phyloP scores from a whole-genome alignment of 2,113 vertebrate species.

The Urocitellus parryii region DNA sequence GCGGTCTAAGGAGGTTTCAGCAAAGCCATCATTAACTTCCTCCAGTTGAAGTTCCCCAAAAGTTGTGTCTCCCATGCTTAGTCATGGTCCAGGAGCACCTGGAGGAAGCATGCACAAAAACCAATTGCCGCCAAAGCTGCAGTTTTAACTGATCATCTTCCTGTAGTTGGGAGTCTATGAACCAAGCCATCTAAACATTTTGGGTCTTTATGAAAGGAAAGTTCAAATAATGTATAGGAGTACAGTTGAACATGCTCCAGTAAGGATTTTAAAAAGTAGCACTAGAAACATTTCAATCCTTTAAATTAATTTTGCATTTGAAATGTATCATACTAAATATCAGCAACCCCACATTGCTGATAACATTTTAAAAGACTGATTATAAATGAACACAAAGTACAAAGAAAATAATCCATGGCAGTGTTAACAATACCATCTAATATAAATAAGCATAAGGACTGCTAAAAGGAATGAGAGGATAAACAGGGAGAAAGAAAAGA shows the following conservation, averaged over 20 bases:
- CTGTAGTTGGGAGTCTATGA: not conserved
- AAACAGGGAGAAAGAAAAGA: not conserved
- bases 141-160: not conserved
- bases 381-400: not conserved
- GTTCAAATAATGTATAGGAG: not conserved
- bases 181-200: not conserved
- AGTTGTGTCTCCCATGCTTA: not conserved
- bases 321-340: not conserved
- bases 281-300: conserved; percentile 10
- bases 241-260: not conserved
- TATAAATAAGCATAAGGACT: not conserved
- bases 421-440: not conserved
- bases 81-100: too few relatives aligned
- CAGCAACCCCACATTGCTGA: not conserved
- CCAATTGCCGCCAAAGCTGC: not conserved
- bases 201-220: not conserved
- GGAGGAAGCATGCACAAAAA: not conserved
- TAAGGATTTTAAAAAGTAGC: not conserved
- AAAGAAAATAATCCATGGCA: not conserved
- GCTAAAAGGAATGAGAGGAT: not conserved
- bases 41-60: not conserved
- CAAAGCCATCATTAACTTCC: not conserved
- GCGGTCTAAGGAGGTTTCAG: not conserved
- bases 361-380: not conserved
- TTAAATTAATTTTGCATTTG: conserved; percentile 24